Evolutionary conservation across 2,888 invertebrate genomes (phyloP).

Genomic region (Eupithecia centaureata): DNA sequence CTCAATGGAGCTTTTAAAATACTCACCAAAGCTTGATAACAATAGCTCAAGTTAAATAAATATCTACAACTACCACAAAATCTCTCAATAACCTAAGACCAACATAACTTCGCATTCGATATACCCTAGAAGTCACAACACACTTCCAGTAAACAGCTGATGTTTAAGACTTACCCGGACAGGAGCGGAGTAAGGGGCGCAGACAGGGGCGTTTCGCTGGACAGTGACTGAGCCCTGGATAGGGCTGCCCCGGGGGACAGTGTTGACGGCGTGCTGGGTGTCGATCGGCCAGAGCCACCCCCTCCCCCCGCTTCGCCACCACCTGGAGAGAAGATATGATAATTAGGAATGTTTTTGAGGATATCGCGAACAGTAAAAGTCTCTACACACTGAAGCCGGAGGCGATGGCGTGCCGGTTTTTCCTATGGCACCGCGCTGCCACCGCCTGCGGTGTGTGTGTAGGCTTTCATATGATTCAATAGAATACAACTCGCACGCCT

Average conservation of each 20-base stretch:
- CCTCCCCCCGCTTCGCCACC: constrained; percentile 70
- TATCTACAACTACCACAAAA: background rate
- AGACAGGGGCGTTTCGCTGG: constrained; percentile 76
- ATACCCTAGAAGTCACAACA: background rate
- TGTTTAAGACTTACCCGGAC: constrained; percentile 65
- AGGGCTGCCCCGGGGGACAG: constrained; percentile 83
- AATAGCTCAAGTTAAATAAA: background rate
- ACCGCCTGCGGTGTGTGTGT: too few species aligned
- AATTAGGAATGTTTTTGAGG: background rate
- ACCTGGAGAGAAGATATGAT: constrained; percentile 46
- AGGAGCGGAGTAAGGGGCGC: constrained; percentile 74
- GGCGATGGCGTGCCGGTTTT: too few species aligned
- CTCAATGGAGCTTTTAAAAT: background rate
- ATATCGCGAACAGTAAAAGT: background rate
- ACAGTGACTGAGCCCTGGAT: constrained; percentile 76
- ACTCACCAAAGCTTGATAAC: background rate
- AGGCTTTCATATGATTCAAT: too few species aligned
- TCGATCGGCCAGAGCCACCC: constrained; percentile 76
- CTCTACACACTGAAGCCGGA: too few species aligned
- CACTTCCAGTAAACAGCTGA: background rate
- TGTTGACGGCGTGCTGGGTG: constrained; percentile 85
- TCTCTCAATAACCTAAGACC: background rate
- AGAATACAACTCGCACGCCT: too few species aligned
- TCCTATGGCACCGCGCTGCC: too few species aligned
- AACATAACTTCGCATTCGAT: background rate